Conservation (phyloP, 2,888 invertebrate species). For the Andrena bicolor region DNA sequence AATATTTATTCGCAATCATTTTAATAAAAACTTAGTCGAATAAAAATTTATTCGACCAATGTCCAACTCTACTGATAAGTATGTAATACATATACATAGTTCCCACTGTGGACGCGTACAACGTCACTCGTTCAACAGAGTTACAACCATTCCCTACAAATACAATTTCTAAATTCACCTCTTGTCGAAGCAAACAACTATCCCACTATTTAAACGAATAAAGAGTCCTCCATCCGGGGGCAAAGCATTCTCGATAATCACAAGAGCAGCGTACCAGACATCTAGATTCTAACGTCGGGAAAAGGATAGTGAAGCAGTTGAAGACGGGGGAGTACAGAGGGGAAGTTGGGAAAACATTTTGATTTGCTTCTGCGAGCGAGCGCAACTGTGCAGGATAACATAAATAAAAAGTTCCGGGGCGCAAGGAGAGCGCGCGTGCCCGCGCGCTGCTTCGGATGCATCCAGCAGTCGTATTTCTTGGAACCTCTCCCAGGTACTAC, state of each 20-base stretch:
- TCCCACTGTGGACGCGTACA: too few species aligned
- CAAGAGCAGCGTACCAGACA: not conserved
- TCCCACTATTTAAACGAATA: too few species aligned
- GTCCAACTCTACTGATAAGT: too few species aligned
- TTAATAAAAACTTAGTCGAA: too few species aligned
- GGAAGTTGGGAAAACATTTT: constrained; percentile 62
- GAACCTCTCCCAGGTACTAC: constrained; percentile 63
- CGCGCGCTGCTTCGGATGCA: constrained; percentile 60
- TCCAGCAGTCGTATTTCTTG: constrained; percentile 72
- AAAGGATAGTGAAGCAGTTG: not conserved
- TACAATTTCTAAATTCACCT: too few species aligned
- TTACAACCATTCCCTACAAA: too few species aligned
- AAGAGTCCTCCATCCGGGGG: not conserved
- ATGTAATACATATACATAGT: too few species aligned
- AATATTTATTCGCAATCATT: too few species aligned
- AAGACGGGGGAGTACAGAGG: not conserved
- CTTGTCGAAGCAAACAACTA: too few species aligned
- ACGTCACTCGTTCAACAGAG: too few species aligned
- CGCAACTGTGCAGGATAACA: constrained; percentile 65
- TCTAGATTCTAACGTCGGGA: not conserved
- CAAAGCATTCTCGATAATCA: constrained; percentile 3
- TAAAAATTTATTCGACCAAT: too few species aligned
- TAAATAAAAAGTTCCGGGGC: constrained; percentile 70
- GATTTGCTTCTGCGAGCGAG: constrained; percentile 61
- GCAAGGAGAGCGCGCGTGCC: constrained; percentile 32